These are phyloP conservation scores for Aricia artaxerxes DNA, from an alignment of 2,888 invertebrate genomes.

Conservation along the genomic window DNA sequence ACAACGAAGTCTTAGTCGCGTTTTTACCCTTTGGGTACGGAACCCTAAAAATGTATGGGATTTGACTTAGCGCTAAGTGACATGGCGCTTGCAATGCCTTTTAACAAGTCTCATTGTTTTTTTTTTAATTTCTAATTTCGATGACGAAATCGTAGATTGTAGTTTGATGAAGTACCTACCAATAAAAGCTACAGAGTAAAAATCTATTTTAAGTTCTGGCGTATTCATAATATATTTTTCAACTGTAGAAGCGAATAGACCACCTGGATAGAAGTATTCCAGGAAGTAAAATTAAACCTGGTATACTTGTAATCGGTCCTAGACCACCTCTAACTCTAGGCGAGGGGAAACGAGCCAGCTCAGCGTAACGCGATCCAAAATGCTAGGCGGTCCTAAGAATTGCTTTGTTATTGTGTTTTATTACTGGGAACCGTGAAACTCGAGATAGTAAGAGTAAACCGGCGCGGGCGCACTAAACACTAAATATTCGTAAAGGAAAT, in stretches of 20 bases:
- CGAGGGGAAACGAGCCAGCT: neutral
- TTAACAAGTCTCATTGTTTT: no score
- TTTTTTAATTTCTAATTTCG: no score
- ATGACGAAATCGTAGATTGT: no score
- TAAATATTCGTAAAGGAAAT: slow-evolving; percentile 5
- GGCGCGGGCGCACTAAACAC: slow-evolving; percentile 4
- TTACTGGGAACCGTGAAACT: slow-evolving; percentile 25
- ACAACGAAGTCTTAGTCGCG: no score
- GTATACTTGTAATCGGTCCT: slow-evolving; percentile 1
- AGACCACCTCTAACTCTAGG: slow-evolving; percentile 9
- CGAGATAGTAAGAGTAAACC: slow-evolving; percentile 15
- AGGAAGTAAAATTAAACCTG: neutral
- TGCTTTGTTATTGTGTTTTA: slow-evolving; percentile 28
- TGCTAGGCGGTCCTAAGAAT: slow-evolving; percentile 22
- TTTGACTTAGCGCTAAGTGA: no score
- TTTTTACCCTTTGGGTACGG: no score
- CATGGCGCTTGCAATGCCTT: no score
- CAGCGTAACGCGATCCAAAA: slow-evolving; percentile 30
- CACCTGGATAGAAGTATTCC: neutral
- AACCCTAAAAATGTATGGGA: no score
- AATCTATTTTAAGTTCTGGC: no score
- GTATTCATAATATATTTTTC: no score
- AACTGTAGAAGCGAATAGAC: neutral
- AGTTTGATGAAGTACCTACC: no score
- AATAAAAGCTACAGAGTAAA: no score